Evolutionary conservation across 2,113 vertebrate genomes (phyloP).

Genomic region (Sphaerodactylus townsendi): DNA sequence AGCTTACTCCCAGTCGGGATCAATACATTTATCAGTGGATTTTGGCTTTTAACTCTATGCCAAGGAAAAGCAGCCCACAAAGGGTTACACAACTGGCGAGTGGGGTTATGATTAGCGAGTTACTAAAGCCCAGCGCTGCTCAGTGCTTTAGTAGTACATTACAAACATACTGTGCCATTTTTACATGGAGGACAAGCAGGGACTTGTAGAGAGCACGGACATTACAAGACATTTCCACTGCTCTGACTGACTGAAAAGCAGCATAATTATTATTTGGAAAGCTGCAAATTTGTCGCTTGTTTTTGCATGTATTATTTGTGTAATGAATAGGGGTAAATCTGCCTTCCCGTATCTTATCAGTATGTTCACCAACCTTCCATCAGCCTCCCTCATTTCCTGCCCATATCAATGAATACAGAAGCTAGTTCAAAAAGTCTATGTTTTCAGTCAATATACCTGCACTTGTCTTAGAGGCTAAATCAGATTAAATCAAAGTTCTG

Average conservation of each 20-base stretch:
- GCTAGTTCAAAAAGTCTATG: not conserved
- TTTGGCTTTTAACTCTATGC: slow-evolving; percentile 57
- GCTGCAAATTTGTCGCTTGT: slow-evolving; percentile 43
- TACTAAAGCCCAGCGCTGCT: slow-evolving; percentile 79
- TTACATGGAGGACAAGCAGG: slow-evolving; percentile 72
- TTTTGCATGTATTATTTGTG: slow-evolving; percentile 45
- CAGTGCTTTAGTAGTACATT: slow-evolving; percentile 78
- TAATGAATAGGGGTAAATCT: not conserved
- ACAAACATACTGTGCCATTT: slow-evolving; percentile 74
- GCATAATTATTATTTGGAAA: slow-evolving; percentile 65
- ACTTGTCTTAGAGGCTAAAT: not conserved
- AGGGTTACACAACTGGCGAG: slow-evolving; percentile 68
- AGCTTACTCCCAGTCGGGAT: slow-evolving; percentile 72
- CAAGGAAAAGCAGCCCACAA: slow-evolving; percentile 66
- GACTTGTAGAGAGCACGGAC: slow-evolving; percentile 69
- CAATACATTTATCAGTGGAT: slow-evolving; percentile 36
- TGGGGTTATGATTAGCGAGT: slow-evolving; percentile 75
- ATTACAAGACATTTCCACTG: slow-evolving; percentile 70
- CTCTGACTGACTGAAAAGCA: slow-evolving; percentile 73
- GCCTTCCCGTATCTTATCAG: not conserved
- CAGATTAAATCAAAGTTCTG: not conserved
- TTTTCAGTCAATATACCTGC: not conserved
- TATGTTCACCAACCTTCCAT: not conserved
- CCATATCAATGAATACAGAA: not conserved
- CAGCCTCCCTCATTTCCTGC: not conserved